Evolutionary conservation across 2,888 invertebrate genomes (phyloP).

Genomic region (Atrina japonica): DNA sequence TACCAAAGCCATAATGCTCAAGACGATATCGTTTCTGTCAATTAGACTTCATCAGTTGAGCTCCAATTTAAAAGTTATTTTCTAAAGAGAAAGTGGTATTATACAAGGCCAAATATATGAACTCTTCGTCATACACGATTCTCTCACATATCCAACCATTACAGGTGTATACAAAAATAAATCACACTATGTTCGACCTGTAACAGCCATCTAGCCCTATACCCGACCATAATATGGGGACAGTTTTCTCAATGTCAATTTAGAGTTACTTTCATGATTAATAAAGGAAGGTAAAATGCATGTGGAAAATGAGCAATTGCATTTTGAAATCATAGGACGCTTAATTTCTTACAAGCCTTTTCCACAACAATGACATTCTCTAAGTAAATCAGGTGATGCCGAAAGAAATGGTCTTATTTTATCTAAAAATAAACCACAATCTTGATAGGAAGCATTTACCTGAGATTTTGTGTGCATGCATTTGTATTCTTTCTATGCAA

Average conservation of each 20-base stretch:
- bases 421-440: conserved; percentile 12
- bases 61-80: too few relatives aligned
- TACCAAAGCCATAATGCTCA: too few relatives aligned
- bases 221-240: neutral
- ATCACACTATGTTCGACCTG: conserved; percentile 2
- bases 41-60: too few relatives aligned
- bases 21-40: too few relatives aligned
- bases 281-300: neutral
- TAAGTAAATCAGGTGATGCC: conserved; percentile 5
- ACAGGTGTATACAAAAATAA: conserved; percentile 18
- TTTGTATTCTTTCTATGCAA: neutral
- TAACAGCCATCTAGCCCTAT: neutral
- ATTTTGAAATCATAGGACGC: conserved; percentile 5
- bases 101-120: too few relatives aligned
- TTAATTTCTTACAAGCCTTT: conserved; percentile 1
- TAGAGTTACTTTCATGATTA: neutral
- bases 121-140: neutral
- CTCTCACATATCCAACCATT: conserved; percentile 4
- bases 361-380: conserved; percentile 2
- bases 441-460: too few relatives aligned
- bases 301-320: neutral
- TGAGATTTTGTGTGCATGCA: neutral
- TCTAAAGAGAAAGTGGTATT: too few relatives aligned
- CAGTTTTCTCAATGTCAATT: neutral
- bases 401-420: neutral